These are phyloP conservation scores for Mystacornis crossleyi DNA, from an alignment of 2,113 vertebrate species.

Conservation along the genomic window DNA sequence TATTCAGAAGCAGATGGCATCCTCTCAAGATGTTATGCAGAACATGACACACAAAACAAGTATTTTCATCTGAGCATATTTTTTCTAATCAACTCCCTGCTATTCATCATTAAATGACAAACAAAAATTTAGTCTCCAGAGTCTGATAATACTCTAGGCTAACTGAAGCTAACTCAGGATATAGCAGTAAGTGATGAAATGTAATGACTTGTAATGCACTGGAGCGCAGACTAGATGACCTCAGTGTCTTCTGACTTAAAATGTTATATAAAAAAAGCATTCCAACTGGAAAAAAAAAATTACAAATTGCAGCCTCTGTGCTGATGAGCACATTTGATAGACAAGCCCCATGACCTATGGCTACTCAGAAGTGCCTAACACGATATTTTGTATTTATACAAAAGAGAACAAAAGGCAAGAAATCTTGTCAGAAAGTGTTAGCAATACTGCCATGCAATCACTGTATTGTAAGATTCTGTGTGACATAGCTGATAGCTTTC, in stretches of 20 bases:
- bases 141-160: constrained; percentile 29
- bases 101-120: constrained; percentile 65
- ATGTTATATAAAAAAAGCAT: neutral
- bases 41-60: constrained; percentile 59
- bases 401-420: neutral
- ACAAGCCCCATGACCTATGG: neutral
- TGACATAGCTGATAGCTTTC: neutral
- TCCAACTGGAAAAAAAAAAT: neutral
- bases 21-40: constrained; percentile 57
- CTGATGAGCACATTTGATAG: neutral
- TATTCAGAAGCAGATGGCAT: constrained; percentile 66
- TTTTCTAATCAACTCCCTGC: constrained; percentile 64
- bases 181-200: constrained; percentile 32
- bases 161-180: constrained; percentile 17
- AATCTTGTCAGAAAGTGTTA: neutral
- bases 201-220: constrained; percentile 19
- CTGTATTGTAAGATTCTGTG: neutral
- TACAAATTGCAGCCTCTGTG: neutral
- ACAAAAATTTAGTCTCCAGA: constrained; percentile 47
- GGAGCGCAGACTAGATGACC: neutral
- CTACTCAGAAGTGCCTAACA: neutral
- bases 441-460: neutral
- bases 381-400: neutral
- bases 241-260: constrained; percentile 1
- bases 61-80: constrained; percentile 62